phyloP scores from a whole-genome alignment of 2,113 vertebrate genomes.

The Cebus imitator region DNA sequence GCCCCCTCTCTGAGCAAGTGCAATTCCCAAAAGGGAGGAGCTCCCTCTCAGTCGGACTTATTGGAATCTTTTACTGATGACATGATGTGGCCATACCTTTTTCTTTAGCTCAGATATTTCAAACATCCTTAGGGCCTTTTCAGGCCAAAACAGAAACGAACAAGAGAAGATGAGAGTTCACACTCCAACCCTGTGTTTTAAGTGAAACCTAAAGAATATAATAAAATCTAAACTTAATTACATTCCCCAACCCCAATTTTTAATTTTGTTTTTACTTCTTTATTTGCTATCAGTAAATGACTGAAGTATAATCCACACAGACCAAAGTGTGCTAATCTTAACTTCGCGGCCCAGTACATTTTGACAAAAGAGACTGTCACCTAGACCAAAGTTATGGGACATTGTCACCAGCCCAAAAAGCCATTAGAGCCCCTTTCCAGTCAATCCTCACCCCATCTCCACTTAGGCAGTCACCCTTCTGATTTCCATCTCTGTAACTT shows the following conservation, averaged over 20 bases:
- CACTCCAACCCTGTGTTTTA: too few species aligned
- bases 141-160: background rate
- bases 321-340: background rate
- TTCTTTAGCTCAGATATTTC: background rate
- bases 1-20: background rate
- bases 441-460: background rate
- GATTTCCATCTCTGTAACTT: too few species aligned
- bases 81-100: background rate
- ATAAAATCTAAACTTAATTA: background rate
- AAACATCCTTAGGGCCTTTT: background rate
- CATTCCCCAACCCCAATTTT: background rate
- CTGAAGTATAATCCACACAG: background rate
- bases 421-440: background rate
- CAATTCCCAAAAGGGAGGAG: background rate
- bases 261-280: background rate
- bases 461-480: background rate
- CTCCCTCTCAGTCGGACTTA: background rate
- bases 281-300: background rate
- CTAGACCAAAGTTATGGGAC: background rate
- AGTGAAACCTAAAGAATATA: background rate
- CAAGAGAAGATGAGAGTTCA: background rate
- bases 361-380: background rate
- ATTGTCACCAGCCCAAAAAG: background rate
- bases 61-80: background rate
- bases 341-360: background rate